These are phyloP conservation scores for Thyatira batis DNA, from an alignment of 2,888 invertebrate genomes.

Conservation along the genomic window DNA sequence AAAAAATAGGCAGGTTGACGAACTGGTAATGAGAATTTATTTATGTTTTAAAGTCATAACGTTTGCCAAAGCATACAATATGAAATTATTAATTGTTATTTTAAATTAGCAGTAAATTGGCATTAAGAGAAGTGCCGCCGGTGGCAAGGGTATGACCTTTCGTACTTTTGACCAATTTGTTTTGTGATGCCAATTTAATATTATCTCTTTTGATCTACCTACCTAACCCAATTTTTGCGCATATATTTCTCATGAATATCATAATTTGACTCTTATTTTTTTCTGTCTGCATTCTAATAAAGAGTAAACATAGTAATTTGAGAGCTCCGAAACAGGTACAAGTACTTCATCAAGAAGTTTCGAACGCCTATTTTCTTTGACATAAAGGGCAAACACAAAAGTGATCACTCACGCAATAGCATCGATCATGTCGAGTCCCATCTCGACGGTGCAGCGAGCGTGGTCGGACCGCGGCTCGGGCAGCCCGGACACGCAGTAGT, in stretches of 20 bases:
- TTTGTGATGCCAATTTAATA: not conserved
- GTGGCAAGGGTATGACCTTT: slow-evolving; percentile 1
- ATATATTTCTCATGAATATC: not conserved
- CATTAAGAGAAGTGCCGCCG: not conserved
- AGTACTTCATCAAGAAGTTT: not conserved
- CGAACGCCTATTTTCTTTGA: not conserved
- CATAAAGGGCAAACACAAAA: not conserved
- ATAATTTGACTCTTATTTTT: not conserved
- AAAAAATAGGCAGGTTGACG: not conserved
- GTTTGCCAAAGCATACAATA: slow-evolving; percentile 2
- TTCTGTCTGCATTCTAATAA: too few species aligned
- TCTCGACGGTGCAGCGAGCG: slow-evolving; percentile 94
- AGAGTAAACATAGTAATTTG: too few species aligned
- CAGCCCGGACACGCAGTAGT: slow-evolving; percentile 95
- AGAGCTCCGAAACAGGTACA: not conserved
- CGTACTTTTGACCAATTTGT: not conserved
- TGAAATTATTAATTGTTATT: slow-evolving; percentile 1
- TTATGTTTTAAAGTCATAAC: not conserved
- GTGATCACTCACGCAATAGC: slow-evolving; percentile 87
- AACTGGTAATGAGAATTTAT: slow-evolving; percentile 3
- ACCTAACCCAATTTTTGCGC: too few species aligned
- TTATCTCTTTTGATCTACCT: not conserved
- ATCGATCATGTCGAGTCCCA: slow-evolving; percentile 93
- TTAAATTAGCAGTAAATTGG: not conserved
- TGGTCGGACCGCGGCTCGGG: slow-evolving; percentile 96